A percentile compares a stretch with the other conserved stretches of the same genome.
These are phyloP conservation scores for Apeira syringaria DNA, from an alignment of 2,888 invertebrate genomes.

Conservation along the genomic window DNA sequence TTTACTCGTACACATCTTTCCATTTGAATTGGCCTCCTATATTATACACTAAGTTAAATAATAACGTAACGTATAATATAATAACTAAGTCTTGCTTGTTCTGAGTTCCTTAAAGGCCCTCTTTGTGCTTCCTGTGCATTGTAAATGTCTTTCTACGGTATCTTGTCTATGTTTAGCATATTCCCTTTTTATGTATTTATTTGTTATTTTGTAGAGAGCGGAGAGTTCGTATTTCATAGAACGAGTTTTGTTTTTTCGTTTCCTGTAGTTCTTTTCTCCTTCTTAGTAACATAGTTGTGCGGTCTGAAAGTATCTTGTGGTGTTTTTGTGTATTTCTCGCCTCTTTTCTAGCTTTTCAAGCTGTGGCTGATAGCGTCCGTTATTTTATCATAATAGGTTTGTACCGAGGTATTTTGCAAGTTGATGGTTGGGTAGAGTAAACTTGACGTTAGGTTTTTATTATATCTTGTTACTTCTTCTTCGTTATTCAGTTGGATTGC, in stretches of 20 bases:
- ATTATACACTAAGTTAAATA: too few relatives aligned
- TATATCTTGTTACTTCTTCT: slow-evolving; percentile 7
- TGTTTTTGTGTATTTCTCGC: too few relatives aligned
- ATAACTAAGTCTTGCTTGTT: slow-evolving; percentile 5
- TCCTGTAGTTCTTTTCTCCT: slow-evolving; percentile 15
- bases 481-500: background rate
- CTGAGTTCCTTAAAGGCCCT: too few relatives aligned
- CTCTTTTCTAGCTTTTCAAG: too few relatives aligned
- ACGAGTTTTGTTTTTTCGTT: slow-evolving; percentile 10
- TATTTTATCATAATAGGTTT: too few relatives aligned
- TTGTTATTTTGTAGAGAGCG: slow-evolving; percentile 11
- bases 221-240: slow-evolving; percentile 12
- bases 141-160: slow-evolving; percentile 9
- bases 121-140: slow-evolving; percentile 11
- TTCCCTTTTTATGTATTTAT: slow-evolving; percentile 14
- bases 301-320: slow-evolving; percentile 2
- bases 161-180: slow-evolving; percentile 7
- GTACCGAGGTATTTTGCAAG: too few relatives aligned
- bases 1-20: too few relatives aligned
- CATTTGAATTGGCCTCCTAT: too few relatives aligned
- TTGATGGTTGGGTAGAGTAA: too few relatives aligned
- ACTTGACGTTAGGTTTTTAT: too few relatives aligned
- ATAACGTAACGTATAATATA: slow-evolving; percentile 3
- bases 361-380: too few relatives aligned
- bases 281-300: slow-evolving; percentile 2